phyloP scores from a whole-genome alignment of 1,140 invertebrate genomes.

The Papilio glaucus region DNA sequence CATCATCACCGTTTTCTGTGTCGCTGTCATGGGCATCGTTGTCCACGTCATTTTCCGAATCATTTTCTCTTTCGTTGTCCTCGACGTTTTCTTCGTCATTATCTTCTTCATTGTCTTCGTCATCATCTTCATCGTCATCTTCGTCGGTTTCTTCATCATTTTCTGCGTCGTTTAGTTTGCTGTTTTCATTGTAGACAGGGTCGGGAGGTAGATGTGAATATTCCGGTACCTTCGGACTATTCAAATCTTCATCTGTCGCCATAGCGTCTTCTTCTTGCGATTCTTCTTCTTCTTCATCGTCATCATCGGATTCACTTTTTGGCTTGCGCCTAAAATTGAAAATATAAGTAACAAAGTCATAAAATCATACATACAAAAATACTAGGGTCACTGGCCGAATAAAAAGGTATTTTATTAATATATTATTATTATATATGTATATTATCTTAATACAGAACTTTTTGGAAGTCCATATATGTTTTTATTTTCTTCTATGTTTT shows the following conservation, averaged over 20 bases:
- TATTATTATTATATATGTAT: no score
- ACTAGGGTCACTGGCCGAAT: no score
- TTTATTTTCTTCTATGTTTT: no score
- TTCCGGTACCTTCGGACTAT: constrained; percentile 65
- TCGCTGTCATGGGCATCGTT: neutral
- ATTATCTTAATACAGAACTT: no score
- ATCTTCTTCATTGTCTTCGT: constrained; percentile 13
- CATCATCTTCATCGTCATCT: constrained; percentile 29
- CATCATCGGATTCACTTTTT: constrained; percentile 55
- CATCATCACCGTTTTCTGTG: neutral
- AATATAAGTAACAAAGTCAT: neutral
- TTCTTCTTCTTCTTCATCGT: constrained; percentile 44
- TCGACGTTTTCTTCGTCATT: neutral
- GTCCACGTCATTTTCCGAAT: neutral
- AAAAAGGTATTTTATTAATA: no score
- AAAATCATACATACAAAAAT: no score
- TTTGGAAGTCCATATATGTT: no score
- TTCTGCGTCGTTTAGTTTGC: constrained; percentile 41
- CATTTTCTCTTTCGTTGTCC: neutral
- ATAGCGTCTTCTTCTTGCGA: constrained; percentile 49
- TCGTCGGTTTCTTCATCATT: constrained; percentile 45
- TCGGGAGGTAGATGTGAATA: constrained; percentile 72
- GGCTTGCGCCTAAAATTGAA: constrained; percentile 49
- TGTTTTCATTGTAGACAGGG: constrained; percentile 40
- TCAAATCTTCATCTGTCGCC: constrained; percentile 55